Conservation (phyloP, 2,888 invertebrate genomes). For the Ferrisia virgata region DNA sequence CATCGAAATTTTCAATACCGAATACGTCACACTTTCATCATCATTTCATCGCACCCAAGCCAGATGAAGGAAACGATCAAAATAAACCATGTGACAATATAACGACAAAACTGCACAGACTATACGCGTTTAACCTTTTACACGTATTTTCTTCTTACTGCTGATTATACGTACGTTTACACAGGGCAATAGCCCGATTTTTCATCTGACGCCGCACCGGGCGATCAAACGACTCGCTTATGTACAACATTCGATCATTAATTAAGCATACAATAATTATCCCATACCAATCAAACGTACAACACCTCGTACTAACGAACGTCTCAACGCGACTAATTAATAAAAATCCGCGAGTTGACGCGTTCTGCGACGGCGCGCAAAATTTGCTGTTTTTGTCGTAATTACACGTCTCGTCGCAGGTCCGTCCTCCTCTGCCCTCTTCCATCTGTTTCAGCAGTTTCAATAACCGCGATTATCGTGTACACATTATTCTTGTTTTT, state of each 20-base stretch:
- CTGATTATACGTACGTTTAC: no score
- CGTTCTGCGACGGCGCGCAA: not conserved
- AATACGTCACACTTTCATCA: not conserved
- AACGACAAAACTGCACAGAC: not conserved
- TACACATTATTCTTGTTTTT: not conserved
- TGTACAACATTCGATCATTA: constrained; percentile 13
- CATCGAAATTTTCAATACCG: not conserved
- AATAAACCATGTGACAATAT: not conserved
- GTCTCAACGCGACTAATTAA: constrained; percentile 25
- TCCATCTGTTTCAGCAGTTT: not conserved
- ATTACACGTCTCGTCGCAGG: not conserved
- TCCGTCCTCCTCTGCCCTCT: not conserved
- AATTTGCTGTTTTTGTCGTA: not conserved
- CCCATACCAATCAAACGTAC: constrained; percentile 29
- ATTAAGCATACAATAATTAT: constrained; percentile 27
- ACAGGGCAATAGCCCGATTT: constrained; percentile 19
- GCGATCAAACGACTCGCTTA: not conserved
- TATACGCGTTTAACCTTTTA: not conserved
- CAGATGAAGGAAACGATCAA: not conserved
- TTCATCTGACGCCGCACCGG: not conserved
- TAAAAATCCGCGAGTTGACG: constrained; percentile 8
- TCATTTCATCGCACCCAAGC: not conserved
- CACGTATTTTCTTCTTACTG: not conserved
- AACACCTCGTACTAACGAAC: constrained; percentile 38
- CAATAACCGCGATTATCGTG: not conserved